These are phyloP conservation scores for Suricata suricatta DNA, from an alignment of 2,113 vertebrate species.

Conservation along the genomic window DNA sequence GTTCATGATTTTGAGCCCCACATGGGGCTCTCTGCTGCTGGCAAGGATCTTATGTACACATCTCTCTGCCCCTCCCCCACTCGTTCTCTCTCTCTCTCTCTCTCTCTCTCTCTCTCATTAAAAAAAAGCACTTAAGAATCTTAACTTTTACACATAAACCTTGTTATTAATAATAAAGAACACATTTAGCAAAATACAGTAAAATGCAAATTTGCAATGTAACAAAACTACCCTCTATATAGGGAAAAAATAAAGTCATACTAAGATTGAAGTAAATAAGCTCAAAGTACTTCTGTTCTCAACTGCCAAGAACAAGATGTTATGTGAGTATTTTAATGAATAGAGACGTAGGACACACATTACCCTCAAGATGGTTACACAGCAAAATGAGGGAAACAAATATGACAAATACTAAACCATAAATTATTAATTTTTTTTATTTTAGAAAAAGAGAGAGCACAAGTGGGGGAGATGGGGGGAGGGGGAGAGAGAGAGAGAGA, in stretches of 20 bases:
- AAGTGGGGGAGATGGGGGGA: too few species aligned
- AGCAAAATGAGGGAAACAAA: not conserved
- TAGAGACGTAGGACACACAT: not conserved
- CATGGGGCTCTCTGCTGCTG: too few species aligned
- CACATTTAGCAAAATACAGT: not conserved
- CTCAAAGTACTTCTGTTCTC: not conserved
- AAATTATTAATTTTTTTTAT: too few species aligned
- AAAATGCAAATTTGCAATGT: not conserved
- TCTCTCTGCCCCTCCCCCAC: too few species aligned
- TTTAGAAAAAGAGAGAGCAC: too few species aligned
- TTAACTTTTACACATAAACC: not conserved
- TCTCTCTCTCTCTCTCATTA: too few species aligned
- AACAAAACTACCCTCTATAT: not conserved
- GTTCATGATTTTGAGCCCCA: too few species aligned
- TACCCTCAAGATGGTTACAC: not conserved
- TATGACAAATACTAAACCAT: not conserved
- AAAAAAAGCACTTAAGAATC: not conserved
- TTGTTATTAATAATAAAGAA: slow-evolving; percentile 10
- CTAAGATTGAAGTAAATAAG: not conserved
- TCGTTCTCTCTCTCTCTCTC: too few species aligned
- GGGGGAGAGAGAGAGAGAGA: too few species aligned
- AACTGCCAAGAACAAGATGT: not conserved
- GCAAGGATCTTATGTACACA: too few species aligned
- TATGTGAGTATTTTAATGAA: not conserved
- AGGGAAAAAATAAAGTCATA: not conserved